Conservation (phyloP, 2,797 vertebrate genomes). For the Oreonectes daqikongensis region DNA sequence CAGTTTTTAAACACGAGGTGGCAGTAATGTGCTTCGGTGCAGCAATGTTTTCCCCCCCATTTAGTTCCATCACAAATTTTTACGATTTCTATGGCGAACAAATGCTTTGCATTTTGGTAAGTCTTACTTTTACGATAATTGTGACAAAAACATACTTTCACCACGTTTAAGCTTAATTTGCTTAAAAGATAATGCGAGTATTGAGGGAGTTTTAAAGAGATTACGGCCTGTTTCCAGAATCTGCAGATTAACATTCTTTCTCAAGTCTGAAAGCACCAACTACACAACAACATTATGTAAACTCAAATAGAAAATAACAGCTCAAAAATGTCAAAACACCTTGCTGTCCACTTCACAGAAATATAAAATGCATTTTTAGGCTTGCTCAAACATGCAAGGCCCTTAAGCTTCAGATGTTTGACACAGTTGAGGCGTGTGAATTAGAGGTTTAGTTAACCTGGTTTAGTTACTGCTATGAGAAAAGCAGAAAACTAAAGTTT, state of each 20-base stretch:
- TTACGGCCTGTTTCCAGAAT: slow-evolving; percentile 14
- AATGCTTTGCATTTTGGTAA: background rate
- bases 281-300: background rate
- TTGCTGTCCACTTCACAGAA: background rate
- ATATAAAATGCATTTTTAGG: background rate
- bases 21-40: slow-evolving; percentile 6
- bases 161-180: background rate
- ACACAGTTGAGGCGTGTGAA: too few relatives aligned
- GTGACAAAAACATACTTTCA: background rate
- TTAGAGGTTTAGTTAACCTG: too few relatives aligned
- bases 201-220: slow-evolving; percentile 22
- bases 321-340: background rate
- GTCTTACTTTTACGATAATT: slow-evolving; percentile 19
- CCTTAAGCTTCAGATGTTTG: too few relatives aligned
- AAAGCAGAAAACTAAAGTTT: too few relatives aligned
- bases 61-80: background rate
- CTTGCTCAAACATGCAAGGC: too few relatives aligned
- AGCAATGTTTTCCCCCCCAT: background rate
- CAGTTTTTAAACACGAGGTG: slow-evolving; percentile 28
- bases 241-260: slow-evolving; percentile 41
- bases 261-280: slow-evolving; percentile 1
- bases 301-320: background rate
- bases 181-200: background rate
- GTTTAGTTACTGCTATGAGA: too few relatives aligned
- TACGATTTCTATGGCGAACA: background rate